Evolutionary conservation across 2,888 invertebrate genomes (phyloP).

Genomic region (Leucania comma): DNA sequence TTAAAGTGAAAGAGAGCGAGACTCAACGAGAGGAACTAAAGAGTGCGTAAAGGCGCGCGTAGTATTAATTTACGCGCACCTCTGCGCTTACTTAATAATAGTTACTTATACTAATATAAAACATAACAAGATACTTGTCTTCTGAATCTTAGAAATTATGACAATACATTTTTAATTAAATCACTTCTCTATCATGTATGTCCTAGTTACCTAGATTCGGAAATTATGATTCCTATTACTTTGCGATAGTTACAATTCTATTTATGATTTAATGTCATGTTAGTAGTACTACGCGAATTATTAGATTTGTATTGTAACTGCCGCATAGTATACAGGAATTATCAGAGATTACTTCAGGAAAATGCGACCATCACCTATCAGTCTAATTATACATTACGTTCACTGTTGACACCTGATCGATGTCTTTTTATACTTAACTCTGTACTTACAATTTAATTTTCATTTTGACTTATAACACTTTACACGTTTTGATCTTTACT

Average conservation of each 20-base stretch:
- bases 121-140: constrained; percentile 64
- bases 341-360: constrained; percentile 49
- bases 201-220: constrained; percentile 52
- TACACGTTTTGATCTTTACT: constrained; percentile 9
- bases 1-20: constrained; percentile 68
- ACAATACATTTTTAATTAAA: constrained; percentile 31
- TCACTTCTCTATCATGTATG: constrained; percentile 28
- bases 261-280: neutral
- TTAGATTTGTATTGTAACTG: constrained; percentile 24
- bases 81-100: constrained; percentile 76
- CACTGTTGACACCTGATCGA: constrained; percentile 48
- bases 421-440: constrained; percentile 55
- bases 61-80: constrained; percentile 77
- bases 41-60: constrained; percentile 81
- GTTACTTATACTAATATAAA: constrained; percentile 70
- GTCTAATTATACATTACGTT: constrained; percentile 59
- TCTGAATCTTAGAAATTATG: constrained; percentile 61
- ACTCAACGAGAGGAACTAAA: constrained; percentile 86
- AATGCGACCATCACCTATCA: constrained; percentile 62
- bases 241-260: constrained; percentile 44
- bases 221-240: constrained; percentile 36
- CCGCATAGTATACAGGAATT: constrained; percentile 35
- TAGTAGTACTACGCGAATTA: neutral
- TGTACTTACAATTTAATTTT: constrained; percentile 60
- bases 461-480: constrained; percentile 7